These are phyloP conservation scores for Perca fluviatilis DNA, from an alignment of 2,113 vertebrate species.

Conservation along the genomic window DNA sequence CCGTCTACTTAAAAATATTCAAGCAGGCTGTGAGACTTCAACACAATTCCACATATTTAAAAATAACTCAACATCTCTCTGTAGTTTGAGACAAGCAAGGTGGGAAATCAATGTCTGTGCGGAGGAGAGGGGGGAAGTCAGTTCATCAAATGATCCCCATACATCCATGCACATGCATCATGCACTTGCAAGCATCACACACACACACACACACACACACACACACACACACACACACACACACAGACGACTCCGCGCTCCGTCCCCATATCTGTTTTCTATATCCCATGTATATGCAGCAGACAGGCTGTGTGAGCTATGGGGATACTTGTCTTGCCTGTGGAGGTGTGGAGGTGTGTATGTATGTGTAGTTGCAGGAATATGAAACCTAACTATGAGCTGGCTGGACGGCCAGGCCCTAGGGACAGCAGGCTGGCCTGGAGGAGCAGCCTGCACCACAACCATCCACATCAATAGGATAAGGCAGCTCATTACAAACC, in stretches of 20 bases:
- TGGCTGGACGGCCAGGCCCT: slow-evolving; percentile 29
- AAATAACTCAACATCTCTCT: neutral
- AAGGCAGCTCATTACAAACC: slow-evolving; percentile 57
- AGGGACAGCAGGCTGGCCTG: slow-evolving; percentile 33
- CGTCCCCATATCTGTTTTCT: slow-evolving; percentile 20
- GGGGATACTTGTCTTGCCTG: neutral
- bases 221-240: neutral
- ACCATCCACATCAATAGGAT: slow-evolving; percentile 45
- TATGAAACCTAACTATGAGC: slow-evolving; percentile 58
- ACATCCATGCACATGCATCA: slow-evolving; percentile 11
- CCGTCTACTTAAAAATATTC: too few relatives aligned
- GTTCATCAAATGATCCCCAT: slow-evolving; percentile 31
- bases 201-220: slow-evolving; percentile 21
- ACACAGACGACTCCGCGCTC: neutral
- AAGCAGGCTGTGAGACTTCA: neutral
- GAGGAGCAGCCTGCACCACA: slow-evolving; percentile 17
- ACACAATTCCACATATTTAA: neutral
- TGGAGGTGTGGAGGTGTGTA: neutral
- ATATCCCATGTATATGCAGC: slow-evolving; percentile 37
- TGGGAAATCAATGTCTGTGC: slow-evolving; percentile 5
- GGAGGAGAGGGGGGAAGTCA: too few relatives aligned
- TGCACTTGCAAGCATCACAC: slow-evolving; percentile 18
- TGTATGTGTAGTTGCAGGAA: slow-evolving; percentile 37
- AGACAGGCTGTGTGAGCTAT: slow-evolving; percentile 18
- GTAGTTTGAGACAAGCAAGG: slow-evolving; percentile 2